phyloP scores from a whole-genome alignment of 2,888 invertebrate genomes.

The Phrixothrix hirtus region DNA sequence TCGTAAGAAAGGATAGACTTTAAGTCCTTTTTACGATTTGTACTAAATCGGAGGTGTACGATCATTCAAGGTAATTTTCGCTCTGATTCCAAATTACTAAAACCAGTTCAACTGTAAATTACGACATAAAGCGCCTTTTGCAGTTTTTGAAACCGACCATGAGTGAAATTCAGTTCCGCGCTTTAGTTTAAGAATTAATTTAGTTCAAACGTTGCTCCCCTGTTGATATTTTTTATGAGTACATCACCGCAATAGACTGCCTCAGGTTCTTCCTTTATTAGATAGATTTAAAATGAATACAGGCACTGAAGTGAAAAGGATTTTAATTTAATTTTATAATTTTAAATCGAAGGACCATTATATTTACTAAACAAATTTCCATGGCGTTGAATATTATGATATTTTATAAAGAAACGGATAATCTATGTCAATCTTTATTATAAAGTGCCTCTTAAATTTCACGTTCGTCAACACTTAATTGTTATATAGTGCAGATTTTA shows the following conservation, averaged over 20 bases:
- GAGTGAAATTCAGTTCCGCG: conserved; percentile 45
- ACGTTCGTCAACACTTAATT: neutral
- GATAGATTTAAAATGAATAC: conserved; percentile 31
- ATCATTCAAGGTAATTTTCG: conserved; percentile 50
- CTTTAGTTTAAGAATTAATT: conserved; percentile 38
- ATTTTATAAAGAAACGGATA: neutral
- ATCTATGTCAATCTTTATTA: too few species aligned
- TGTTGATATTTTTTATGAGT: conserved; percentile 35
- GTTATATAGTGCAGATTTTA: neutral
- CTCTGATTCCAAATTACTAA: conserved; percentile 48
- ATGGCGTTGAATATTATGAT: conserved; percentile 9
- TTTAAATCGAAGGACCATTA: conserved; percentile 25
- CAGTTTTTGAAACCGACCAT: conserved; percentile 47
- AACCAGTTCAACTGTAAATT: conserved; percentile 52
- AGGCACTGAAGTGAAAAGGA: conserved; percentile 34
- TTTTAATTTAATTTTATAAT: conserved; percentile 33
- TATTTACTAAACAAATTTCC: too few species aligned
- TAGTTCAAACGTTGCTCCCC: conserved; percentile 37
- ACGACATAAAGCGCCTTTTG: conserved; percentile 47
- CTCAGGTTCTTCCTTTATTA: conserved; percentile 29
- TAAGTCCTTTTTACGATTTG: conserved; percentile 45
- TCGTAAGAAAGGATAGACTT: conserved; percentile 42
- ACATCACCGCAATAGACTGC: conserved; percentile 30
- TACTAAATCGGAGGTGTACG: conserved; percentile 48
- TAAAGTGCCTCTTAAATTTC: neutral